These are phyloP conservation scores for Seriola dumerili DNA, from an alignment of 2,113 vertebrate genomes.

Conservation along the genomic window DNA sequence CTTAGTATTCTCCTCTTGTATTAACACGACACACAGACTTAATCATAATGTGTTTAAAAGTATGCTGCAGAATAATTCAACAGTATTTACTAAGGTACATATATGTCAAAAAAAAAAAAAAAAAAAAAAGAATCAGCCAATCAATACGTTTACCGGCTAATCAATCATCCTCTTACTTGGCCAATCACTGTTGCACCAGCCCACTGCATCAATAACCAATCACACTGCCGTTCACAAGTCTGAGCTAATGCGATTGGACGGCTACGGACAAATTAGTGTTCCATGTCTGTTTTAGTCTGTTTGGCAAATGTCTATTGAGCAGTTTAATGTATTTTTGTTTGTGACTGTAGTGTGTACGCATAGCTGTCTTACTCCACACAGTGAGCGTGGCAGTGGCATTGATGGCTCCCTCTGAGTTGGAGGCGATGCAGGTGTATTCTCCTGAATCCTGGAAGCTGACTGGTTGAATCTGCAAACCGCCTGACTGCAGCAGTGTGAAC, in stretches of 20 bases:
- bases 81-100: neutral
- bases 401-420: constrained; percentile 88
- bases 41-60: constrained; percentile 34
- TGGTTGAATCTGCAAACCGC: constrained; percentile 90
- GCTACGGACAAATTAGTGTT: constrained; percentile 59
- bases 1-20: constrained; percentile 10
- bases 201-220: constrained; percentile 61
- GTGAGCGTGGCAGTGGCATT: constrained; percentile 88
- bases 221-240: constrained; percentile 29
- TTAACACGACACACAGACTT: neutral
- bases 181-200: constrained; percentile 36
- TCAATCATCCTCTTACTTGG: constrained; percentile 42
- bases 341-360: neutral
- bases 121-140: constrained; percentile 28
- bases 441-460: constrained; percentile 90
- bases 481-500: constrained; percentile 92
- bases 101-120: too few relatives aligned
- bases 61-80: constrained; percentile 17
- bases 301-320: constrained; percentile 59
- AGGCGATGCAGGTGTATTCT: constrained; percentile 90
- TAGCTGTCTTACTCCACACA: constrained; percentile 90
- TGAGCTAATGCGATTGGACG: constrained; percentile 54
- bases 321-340: constrained; percentile 38
- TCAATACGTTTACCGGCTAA: constrained; percentile 47
- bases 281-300: constrained; percentile 52